These are phyloP conservation scores for Agrochola lota DNA, from an alignment of 2,888 invertebrate genomes.

Conservation along the genomic window DNA sequence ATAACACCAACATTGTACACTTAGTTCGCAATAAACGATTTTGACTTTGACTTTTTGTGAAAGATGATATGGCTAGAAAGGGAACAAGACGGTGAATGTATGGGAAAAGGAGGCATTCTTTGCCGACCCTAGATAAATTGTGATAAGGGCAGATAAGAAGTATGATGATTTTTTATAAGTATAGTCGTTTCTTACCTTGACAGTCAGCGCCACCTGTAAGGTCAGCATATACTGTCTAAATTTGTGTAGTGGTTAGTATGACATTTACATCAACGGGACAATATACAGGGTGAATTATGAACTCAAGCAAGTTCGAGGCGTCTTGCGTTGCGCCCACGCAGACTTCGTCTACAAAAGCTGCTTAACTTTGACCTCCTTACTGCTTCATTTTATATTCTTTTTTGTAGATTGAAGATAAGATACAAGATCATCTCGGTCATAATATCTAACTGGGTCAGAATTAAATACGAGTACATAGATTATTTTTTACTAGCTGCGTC, in stretches of 20 bases:
- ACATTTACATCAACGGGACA: conserved; percentile 13
- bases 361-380: conserved; percentile 53
- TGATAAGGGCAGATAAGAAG: neutral
- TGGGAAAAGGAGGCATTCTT: too few relatives aligned
- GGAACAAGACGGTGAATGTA: too few relatives aligned
- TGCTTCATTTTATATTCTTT: conserved; percentile 18
- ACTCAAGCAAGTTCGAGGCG: conserved; percentile 30
- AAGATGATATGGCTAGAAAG: too few relatives aligned
- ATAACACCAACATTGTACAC: too few relatives aligned
- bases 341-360: conserved; percentile 36
- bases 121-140: too few relatives aligned
- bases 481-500: too few relatives aligned
- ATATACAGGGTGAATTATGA: conserved; percentile 37
- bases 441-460: conserved; percentile 23
- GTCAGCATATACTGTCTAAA: neutral
- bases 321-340: conserved; percentile 36
- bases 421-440: conserved; percentile 18
- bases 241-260: conserved; percentile 22
- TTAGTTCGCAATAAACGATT: too few relatives aligned
- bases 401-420: conserved; percentile 39
- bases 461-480: neutral
- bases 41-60: too few relatives aligned
- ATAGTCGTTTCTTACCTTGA: neutral
- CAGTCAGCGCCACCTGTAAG: neutral
- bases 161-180: too few relatives aligned